Base-by-base conservation (phyloP, 2,888 invertebrate species). In the Meandrusa payeni region DNA sequence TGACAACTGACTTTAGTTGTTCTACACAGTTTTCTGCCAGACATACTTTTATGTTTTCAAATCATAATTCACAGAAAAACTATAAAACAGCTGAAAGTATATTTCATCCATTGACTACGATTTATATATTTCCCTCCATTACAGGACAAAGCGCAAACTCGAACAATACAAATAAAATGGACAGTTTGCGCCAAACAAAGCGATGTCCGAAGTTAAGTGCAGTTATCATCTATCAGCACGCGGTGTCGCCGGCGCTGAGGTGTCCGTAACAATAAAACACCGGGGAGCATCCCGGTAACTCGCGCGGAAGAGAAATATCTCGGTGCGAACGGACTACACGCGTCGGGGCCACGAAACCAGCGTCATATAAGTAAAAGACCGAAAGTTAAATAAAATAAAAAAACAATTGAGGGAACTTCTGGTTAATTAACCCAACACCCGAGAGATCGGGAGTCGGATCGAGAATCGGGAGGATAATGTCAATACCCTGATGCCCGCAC, bases 281-380 rank as follows among this genome's bases (percentile, higher is more conserved):
- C 48, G 52, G 48, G 40, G 10, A 40, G 27, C 13, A 38, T 32
- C 24, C 41, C 46, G 59, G 54, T 55, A 59, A 53, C 50, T 59
- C 52, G 58, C 52, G 57, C 46, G 60, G 64, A 63, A 64, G 59
- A 65, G 62, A 67, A 59, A 59, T 65, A 63, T 64, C 55, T 55
- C 38, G 47, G 46, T 45, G 34, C 20, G 42, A 37, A 36, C 37
- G 31, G 39, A 40, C 20, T 15, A 24, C 49, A 50, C 5, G 40
- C 39, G 34, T 28, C 38, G 41, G 29, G 45, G 47, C 48, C 29
- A 42, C 1, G 17, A 42, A 45, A 42, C 17, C 3, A 1, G 10
- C 36, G 42, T 5, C 10, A 13, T 3, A 27, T 11, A 11, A n/a
- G n/a, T n/a, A n/a, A n/a, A n/a, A n/a, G n/a, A n/a, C n/a, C n/a